Conservation (phyloP, 1,140 invertebrate genomes). For the Polyergus mexicanus region DNA sequence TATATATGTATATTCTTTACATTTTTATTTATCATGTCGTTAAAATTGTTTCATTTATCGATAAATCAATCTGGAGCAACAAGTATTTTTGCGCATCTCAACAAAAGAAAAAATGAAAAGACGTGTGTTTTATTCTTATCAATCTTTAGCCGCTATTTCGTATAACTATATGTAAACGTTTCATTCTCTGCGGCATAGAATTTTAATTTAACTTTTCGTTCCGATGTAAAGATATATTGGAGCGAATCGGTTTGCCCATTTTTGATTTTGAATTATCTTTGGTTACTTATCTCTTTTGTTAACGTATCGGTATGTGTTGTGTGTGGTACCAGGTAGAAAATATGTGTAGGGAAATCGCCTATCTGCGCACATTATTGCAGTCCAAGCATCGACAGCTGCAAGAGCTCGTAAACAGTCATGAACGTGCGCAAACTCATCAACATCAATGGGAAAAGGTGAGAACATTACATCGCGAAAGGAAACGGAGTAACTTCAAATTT, state of each 20-base stretch:
- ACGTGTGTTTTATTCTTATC: neutral
- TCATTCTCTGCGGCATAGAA: neutral
- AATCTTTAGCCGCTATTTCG: slow-evolving; percentile 1
- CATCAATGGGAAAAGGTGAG: slow-evolving; percentile 84
- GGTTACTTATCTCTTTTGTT: slow-evolving; percentile 81
- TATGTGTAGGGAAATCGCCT: slow-evolving; percentile 86
- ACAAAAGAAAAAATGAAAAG: neutral
- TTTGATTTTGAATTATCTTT: slow-evolving; percentile 63
- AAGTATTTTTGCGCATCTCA: neutral
- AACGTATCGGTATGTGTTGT: slow-evolving; percentile 84
- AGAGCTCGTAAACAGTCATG: slow-evolving; percentile 84
- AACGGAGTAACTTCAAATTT: slow-evolving; percentile 17
- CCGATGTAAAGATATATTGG: neutral
- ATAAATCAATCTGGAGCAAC: too few relatives aligned
- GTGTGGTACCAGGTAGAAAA: slow-evolving; percentile 86
- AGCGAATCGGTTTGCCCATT: neutral
- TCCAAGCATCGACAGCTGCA: slow-evolving; percentile 85
- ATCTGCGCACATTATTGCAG: slow-evolving; percentile 85
- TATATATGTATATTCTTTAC: neutral
- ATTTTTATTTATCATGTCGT: neutral
- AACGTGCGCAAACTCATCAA: slow-evolving; percentile 78
- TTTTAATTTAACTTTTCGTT: neutral
- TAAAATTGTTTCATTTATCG: neutral
- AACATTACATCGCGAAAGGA: slow-evolving; percentile 43
- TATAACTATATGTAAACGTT: neutral